A percentile compares a stretch with the other conserved stretches of the same genome.
Evolutionary conservation across 2,797 vertebrate genomes (phyloP).

Genomic region (Halcyon badia): DNA sequence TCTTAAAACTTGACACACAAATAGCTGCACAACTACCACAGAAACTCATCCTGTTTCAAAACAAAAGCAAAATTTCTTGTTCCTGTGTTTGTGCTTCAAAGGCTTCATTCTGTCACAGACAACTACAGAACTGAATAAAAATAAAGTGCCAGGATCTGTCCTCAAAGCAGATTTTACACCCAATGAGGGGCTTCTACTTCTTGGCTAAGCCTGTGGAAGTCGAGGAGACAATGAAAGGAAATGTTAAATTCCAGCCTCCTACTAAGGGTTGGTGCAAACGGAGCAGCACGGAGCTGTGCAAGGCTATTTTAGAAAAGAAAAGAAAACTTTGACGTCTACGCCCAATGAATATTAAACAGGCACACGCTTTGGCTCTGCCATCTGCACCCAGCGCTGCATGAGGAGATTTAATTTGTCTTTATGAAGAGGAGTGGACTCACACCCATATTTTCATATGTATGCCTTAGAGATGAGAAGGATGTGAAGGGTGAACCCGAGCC

Average conservation of each 20-base stretch:
- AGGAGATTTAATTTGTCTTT: background rate
- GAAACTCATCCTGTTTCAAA: background rate
- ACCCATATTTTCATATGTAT: background rate
- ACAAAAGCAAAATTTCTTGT: background rate
- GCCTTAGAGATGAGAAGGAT: background rate
- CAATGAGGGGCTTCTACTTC: background rate
- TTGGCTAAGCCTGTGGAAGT: background rate
- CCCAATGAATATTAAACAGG: conserved; percentile 64
- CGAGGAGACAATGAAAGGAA: background rate
- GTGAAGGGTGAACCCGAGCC: background rate
- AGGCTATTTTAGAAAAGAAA: background rate
- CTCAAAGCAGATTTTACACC: background rate
- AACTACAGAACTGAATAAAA: background rate
- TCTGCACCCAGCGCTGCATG: background rate
- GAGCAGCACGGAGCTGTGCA: background rate
- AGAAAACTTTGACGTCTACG: background rate
- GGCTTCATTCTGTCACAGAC: background rate
- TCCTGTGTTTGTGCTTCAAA: background rate
- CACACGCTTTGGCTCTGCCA: background rate
- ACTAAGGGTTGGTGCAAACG: background rate
- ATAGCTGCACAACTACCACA: background rate
- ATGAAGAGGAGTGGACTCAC: background rate
- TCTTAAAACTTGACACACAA: background rate
- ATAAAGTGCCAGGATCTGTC: background rate
- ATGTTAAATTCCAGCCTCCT: background rate